Percentiles rank a stretch among this genome's conserved stretches.
These are phyloP conservation scores for Anarhynchus alexandrinus DNA, from an alignment of 2,113 vertebrate genomes.

Conservation along the genomic window DNA sequence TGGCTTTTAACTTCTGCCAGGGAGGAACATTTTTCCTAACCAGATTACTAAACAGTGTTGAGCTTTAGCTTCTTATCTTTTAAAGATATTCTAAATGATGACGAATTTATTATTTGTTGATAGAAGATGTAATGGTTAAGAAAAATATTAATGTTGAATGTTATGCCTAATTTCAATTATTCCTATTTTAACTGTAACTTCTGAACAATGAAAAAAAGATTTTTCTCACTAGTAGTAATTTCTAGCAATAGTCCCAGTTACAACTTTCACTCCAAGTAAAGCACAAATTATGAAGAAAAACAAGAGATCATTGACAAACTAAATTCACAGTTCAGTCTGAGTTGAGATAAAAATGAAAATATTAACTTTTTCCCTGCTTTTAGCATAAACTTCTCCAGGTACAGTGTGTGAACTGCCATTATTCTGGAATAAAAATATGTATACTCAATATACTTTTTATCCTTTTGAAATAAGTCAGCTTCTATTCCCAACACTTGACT, in stretches of 20 bases:
- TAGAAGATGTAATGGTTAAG: neutral
- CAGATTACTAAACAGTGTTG: neutral
- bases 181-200: neutral
- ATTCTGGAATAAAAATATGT: neutral
- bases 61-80: neutral
- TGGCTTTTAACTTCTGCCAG: neutral
- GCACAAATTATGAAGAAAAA: neutral
- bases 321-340: neutral
- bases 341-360: neutral
- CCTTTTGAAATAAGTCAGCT: neutral
- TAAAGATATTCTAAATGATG: neutral
- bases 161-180: neutral
- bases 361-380: neutral
- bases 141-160: neutral
- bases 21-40: neutral
- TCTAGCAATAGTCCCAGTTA: neutral
- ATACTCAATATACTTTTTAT: neutral
- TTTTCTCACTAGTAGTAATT: neutral
- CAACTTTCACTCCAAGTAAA: neutral
- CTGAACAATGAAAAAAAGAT: neutral
- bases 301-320: neutral
- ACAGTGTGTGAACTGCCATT: neutral
- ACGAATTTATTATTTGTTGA: neutral
- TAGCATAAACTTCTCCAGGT: neutral
- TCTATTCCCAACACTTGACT: neutral